These are phyloP conservation scores for Papilio aristodemus DNA, from an alignment of 1,140 invertebrate species.

Conservation along the genomic window DNA sequence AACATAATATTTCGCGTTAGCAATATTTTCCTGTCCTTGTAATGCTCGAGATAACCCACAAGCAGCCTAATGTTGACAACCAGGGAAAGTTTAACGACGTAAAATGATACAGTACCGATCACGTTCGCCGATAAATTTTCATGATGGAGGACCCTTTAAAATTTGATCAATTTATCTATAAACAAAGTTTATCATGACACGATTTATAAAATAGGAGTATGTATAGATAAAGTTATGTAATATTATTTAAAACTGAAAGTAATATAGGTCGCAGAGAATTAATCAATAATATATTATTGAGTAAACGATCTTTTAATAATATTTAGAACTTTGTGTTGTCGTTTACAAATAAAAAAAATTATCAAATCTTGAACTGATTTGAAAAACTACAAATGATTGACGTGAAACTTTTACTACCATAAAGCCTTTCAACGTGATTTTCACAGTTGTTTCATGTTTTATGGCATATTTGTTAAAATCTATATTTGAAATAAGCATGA, in stretches of 20 bases:
- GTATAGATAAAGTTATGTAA: no score
- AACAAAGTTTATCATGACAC: not conserved
- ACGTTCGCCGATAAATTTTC: constrained; percentile 6
- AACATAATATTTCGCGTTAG: not conserved
- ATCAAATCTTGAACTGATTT: no score
- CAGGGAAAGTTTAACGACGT: constrained; percentile 21
- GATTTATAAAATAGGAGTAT: not conserved
- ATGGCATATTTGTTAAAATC: not conserved
- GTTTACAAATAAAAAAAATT: no score
- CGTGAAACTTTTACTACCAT: no score
- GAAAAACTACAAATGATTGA: no score
- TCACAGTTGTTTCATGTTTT: no score
- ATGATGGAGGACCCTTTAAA: constrained; percentile 20
- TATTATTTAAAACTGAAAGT: no score
- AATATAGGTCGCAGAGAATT: no score
- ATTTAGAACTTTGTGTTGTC: no score
- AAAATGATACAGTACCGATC: constrained; percentile 21
- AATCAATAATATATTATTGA: no score
- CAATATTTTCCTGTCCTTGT: constrained; percentile 20
- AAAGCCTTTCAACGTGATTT: no score
- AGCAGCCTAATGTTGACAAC: constrained; percentile 17
- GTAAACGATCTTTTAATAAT: no score
- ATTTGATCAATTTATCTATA: constrained; percentile 2
- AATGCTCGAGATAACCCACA: constrained; percentile 5
- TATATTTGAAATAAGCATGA: not conserved